These are phyloP conservation scores for Phania funesta DNA, from an alignment of 2,888 invertebrate species.

Conservation along the genomic window DNA sequence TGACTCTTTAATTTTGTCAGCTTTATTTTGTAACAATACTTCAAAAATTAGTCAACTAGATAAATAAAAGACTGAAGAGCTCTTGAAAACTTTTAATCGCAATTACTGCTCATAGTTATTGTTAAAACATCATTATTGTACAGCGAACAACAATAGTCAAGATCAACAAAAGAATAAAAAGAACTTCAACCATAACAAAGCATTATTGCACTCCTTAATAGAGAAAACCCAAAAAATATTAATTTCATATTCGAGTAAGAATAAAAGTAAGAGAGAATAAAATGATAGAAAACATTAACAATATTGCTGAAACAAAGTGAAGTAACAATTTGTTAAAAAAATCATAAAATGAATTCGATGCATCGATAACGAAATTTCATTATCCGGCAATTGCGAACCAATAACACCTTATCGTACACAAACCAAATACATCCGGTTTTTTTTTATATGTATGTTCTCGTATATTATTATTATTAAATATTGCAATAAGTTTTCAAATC, in stretches of 20 bases:
- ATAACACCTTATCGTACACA: not conserved
- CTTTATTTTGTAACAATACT: constrained; percentile 22
- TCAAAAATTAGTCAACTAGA: constrained; percentile 52
- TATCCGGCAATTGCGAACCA: not conserved
- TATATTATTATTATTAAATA: too few species aligned
- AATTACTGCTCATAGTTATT: constrained; percentile 1
- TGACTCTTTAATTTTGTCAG: not conserved
- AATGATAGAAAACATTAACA: not conserved
- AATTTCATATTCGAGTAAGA: not conserved
- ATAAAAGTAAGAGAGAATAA: not conserved
- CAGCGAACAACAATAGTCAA: constrained; percentile 17
- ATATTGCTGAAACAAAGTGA: constrained; percentile 25
- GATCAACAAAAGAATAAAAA: not conserved
- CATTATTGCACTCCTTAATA: constrained; percentile 21
- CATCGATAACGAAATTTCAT: not conserved
- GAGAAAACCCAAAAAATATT: constrained; percentile 26
- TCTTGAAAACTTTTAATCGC: constrained; percentile 19
- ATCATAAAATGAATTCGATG: not conserved
- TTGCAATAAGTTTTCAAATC: too few species aligned
- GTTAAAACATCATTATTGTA: constrained; percentile 1
- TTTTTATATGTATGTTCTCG: too few species aligned
- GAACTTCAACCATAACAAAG: not conserved
- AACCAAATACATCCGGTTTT: too few species aligned
- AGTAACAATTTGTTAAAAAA: constrained; percentile 21
- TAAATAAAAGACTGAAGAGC: constrained; percentile 23